These are phyloP conservation scores for Cordilura impudica DNA, from an alignment of 2,888 invertebrate genomes.

Conservation along the genomic window DNA sequence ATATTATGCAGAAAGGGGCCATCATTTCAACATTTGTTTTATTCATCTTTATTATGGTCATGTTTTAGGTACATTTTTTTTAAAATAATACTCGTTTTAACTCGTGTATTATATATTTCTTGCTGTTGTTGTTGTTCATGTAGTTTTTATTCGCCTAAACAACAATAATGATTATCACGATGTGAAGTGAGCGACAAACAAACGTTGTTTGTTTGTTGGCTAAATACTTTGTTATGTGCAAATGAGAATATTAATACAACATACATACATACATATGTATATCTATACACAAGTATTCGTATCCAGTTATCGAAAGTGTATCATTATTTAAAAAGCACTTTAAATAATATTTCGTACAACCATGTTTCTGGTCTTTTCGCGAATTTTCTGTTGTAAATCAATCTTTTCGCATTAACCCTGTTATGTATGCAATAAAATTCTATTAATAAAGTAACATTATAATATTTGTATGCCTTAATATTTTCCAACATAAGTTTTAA, in stretches of 20 bases:
- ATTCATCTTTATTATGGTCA: not conserved
- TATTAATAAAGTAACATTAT: too few relatives aligned
- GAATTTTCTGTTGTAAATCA: not conserved
- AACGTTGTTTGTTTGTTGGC: not conserved
- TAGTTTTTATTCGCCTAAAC: not conserved
- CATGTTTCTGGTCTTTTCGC: not conserved
- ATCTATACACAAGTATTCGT: not conserved
- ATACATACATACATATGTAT: too few relatives aligned
- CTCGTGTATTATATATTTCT: not conserved
- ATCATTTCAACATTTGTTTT: not conserved
- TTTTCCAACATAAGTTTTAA: too few relatives aligned
- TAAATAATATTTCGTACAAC: not conserved
- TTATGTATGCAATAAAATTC: too few relatives aligned
- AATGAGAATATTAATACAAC: not conserved
- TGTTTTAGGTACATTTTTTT: not conserved
- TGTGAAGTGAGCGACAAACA: not conserved
- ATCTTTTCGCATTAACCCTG: too few relatives aligned
- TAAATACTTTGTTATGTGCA: not conserved
- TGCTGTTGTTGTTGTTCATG: too few relatives aligned
- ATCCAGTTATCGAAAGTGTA: not conserved
- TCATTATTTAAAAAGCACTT: not conserved
- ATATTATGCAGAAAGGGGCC: not conserved
- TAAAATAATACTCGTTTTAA: not conserved
- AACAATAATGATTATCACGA: not conserved
- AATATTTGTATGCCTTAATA: too few relatives aligned